Percentiles rank a stretch among this genome's conserved stretches.
These are phyloP conservation scores for Pseudococcus jackbeardsleyi DNA, from an alignment of 2,888 invertebrate genomes.

Conservation along the genomic window DNA sequence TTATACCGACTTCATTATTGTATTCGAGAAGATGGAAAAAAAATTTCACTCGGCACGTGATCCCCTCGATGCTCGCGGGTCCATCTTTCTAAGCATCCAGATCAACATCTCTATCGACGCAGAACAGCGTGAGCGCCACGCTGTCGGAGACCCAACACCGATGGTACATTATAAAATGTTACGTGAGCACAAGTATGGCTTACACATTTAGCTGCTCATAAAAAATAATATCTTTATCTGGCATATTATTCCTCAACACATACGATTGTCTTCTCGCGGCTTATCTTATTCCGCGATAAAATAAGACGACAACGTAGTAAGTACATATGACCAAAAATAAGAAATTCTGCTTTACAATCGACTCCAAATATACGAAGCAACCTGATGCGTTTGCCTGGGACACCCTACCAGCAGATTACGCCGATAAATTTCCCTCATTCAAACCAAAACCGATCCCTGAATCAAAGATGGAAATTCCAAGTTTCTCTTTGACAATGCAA, in stretches of 20 bases:
- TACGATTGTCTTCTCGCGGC: neutral
- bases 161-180: neutral
- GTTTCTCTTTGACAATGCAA: no score
- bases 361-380: no score
- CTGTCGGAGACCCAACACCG: neutral
- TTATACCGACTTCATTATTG: neutral
- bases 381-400: no score
- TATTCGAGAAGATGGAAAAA: neutral
- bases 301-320: neutral
- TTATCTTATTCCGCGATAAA: neutral
- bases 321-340: no score
- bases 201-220: neutral
- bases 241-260: neutral
- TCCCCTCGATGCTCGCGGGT: neutral
- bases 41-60: constrained; percentile 25
- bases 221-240: neutral
- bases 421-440: no score
- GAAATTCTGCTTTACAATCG: no score
- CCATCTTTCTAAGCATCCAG: neutral
- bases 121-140: neutral
- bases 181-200: neutral
- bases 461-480: no score
- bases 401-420: no score
- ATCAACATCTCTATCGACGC: neutral
- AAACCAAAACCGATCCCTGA: no score